Evolutionary conservation across 1,140 invertebrate species (phyloP).

Genomic region (Batillaria attramentaria): DNA sequence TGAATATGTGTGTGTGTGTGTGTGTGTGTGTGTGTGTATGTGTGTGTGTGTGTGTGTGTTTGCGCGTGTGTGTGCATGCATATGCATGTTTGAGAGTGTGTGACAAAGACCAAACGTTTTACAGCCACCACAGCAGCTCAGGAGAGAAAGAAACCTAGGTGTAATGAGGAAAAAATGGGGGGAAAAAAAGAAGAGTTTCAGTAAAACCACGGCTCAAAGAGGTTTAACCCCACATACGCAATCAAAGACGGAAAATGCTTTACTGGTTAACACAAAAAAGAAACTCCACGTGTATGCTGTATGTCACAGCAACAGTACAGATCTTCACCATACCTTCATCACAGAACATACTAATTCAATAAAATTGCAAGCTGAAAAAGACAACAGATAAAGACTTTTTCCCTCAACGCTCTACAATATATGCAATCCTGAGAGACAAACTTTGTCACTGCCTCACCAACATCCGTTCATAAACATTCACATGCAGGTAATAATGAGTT

Average conservation of each 20-base stretch:
- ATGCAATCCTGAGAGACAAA: neutral
- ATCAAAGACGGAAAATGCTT: neutral
- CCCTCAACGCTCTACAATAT: neutral
- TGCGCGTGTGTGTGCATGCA: neutral
- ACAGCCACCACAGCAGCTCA: no score
- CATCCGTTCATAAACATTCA: no score
- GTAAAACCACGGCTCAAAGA: neutral
- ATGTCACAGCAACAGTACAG: no score
- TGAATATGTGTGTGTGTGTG: neutral
- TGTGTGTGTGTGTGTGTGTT: slow-evolving; percentile 5
- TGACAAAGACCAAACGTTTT: neutral
- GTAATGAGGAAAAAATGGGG: neutral
- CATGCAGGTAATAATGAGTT: no score
- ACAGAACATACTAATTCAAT: slow-evolving; percentile 1
- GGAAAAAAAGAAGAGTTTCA: neutral
- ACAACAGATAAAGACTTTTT: neutral
- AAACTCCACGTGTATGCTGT: neutral
- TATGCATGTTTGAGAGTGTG: neutral
- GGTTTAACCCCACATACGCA: slow-evolving; percentile 6
- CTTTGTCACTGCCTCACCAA: neutral
- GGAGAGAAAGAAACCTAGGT: no score
- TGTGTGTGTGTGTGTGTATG: neutral
- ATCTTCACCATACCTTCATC: neutral
- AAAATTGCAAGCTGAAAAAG: neutral
- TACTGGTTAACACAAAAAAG: neutral